Evolutionary conservation across 2,797 vertebrate species (phyloP).

Genomic region (Pipistrellus pygmaeus): DNA sequence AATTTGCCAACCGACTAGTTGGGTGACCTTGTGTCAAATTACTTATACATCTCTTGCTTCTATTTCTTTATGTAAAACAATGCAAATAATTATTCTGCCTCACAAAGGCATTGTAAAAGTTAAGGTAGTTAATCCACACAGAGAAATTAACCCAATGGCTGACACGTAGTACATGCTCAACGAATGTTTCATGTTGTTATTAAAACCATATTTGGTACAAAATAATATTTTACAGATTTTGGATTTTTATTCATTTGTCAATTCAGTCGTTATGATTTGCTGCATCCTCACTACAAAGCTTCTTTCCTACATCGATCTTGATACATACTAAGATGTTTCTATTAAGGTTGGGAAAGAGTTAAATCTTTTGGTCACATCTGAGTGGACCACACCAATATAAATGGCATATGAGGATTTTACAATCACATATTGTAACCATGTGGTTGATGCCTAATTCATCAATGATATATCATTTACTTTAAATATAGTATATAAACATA

Average conservation of each 20-base stretch:
- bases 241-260: background rate
- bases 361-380: background rate
- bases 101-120: background rate
- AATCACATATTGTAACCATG: background rate
- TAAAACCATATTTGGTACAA: background rate
- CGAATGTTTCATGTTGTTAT: background rate
- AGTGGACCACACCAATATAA: background rate
- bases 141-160: background rate
- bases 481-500: background rate
- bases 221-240: background rate
- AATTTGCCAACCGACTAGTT: background rate
- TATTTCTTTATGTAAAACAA: constrained; percentile 4
- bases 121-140: background rate
- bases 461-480: constrained; percentile 14
- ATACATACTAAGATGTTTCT: background rate
- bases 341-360: background rate
- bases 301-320: background rate
- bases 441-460: constrained; percentile 28
- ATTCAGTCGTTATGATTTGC: background rate
- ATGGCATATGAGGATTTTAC: background rate
- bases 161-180: background rate
- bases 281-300: background rate
- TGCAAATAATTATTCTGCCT: background rate
- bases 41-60: background rate
- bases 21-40: background rate